phyloP scores from a whole-genome alignment of 2,888 invertebrate species.

The Hirtodrosophila cameraria region DNA sequence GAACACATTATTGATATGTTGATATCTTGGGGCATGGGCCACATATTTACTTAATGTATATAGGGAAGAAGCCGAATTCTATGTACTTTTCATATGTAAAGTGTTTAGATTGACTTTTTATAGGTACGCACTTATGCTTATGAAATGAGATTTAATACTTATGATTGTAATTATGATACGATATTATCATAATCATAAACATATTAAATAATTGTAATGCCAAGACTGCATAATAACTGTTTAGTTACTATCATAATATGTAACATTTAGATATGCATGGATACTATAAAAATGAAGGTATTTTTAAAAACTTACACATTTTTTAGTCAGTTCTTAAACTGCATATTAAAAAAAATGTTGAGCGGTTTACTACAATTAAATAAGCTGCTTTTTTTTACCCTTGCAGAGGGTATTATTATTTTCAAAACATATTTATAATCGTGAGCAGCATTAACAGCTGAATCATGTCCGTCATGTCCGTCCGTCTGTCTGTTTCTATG shows the following conservation, averaged over 20 bases:
- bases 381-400: no score
- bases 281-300: no score
- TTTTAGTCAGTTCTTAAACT: no score
- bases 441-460: background rate
- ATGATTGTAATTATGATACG: conserved; percentile 25
- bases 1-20: conserved; percentile 64
- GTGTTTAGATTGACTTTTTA: conserved; percentile 37
- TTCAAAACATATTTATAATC: background rate
- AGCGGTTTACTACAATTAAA: no score
- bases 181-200: background rate
- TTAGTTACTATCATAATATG: no score
- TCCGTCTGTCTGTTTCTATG: no score
- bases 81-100: conserved; percentile 23
- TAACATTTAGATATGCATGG: background rate
- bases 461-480: no score
- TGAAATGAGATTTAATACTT: conserved; percentile 8
- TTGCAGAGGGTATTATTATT: no score
- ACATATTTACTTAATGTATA: conserved; percentile 20
- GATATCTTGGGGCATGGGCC: conserved; percentile 19
- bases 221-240: no score
- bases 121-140: conserved; percentile 12
- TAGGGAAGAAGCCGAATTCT: conserved; percentile 20
- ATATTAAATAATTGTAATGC: no score
- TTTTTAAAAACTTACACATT: no score
- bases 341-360: no score